Evolutionary conservation across 2,797 vertebrate genomes (phyloP), one percentile per base, ranked within the genome.

Genomic region (Bryconaethiops microstoma): DNA sequence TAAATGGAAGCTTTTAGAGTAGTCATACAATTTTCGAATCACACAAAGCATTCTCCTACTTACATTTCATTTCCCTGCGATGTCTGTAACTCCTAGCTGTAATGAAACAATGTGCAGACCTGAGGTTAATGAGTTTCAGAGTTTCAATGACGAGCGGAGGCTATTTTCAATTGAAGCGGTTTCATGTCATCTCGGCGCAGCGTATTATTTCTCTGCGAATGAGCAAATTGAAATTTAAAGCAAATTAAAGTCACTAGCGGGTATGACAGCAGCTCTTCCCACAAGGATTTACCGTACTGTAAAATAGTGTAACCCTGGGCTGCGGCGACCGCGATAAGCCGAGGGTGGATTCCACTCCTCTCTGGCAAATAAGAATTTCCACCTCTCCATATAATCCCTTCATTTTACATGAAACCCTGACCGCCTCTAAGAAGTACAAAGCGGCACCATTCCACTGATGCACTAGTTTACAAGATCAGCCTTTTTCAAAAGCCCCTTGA

Each of bases 371-470:
- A 81, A 74, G 80, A 77, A 73, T 13, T 63, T 81, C 74, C 78
- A 69, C 75, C 69, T 84, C 76, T 88, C 72, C 23, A 67, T 63
- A 78, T 88, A 90, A 90, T 92, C 83, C 81, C n/a, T 85, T 87
- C 48, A 57, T 81, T 86, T 82, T 82, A 73, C 81, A 82, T 42
- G 12, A 85, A 88, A 87, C 77, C 70, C 82, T 76, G 81, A 77
- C 71, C 62, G 57, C 65, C 62, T 85, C 19, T 68, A 62, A 50
- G 60, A 77, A 77, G 76, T 23, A 69, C 59, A 76, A 65, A 82
- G 52, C 70, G 17, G 6, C 21, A 52, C 65, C 54, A 67, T 77
- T 75, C 52, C 10, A 67, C 76, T 76, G 76, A 81, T 88, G 87
- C 54, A 82, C 69, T 86, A 83, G 84, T 89, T 79, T 84, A 87